A percentile compares a stretch with the other conserved stretches of the same genome.
These are phyloP conservation scores for Sipha flava DNA, from an alignment of 1,140 invertebrate species.

Conservation along the genomic window DNA sequence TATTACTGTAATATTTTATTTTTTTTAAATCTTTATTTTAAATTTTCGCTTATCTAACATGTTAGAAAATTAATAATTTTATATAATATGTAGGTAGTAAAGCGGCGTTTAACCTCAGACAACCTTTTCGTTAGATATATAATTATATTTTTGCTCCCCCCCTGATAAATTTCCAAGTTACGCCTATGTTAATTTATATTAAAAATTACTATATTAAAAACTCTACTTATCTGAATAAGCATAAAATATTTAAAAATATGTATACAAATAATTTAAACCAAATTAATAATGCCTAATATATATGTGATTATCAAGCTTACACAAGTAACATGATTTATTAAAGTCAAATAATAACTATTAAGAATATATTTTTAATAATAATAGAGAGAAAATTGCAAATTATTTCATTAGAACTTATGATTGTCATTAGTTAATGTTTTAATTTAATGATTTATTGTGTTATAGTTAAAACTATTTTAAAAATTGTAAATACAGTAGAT, in stretches of 20 bases:
- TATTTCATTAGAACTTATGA: neutral
- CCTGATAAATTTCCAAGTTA: no score
- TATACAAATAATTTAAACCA: neutral
- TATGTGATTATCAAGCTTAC: neutral
- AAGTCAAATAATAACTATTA: neutral
- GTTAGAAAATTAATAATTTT: no score
- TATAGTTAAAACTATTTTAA: neutral
- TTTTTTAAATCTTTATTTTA: no score
- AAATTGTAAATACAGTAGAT: neutral
- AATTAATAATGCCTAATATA: neutral
- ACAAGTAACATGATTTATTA: neutral
- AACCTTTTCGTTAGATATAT: no score
- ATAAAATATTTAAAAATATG: neutral
- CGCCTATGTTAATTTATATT: no score
- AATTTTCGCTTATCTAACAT: no score
- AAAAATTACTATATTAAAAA: no score
- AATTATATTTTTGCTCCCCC: no score
- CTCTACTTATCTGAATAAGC: neutral
- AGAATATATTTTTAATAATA: neutral
- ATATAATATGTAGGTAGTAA: no score
- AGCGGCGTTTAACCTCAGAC: no score
- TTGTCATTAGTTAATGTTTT: slow-evolving; percentile 5
- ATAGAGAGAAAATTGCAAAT: neutral
- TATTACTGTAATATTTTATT: no score
- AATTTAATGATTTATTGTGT: neutral